Conservation (phyloP, 2,113 vertebrate genomes). For the Lepidothrix coronata region DNA sequence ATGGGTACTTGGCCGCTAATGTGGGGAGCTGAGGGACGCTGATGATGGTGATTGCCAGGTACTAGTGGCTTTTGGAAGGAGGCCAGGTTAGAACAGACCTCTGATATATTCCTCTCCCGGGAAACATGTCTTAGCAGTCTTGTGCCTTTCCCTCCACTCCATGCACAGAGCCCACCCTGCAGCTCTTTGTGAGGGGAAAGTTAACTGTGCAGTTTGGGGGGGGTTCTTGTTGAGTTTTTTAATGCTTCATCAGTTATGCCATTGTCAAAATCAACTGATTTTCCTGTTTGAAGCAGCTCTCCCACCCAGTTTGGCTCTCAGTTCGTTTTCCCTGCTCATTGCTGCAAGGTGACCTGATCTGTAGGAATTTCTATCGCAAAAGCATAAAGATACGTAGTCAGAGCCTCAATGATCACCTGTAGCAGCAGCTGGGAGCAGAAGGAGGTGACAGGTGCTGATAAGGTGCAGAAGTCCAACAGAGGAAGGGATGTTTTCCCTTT, state of each 20-base stretch:
- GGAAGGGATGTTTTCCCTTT: neutral
- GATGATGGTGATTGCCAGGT: neutral
- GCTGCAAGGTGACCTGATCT: neutral
- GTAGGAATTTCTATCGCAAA: neutral
- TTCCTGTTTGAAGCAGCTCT: neutral
- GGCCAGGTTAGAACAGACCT: neutral
- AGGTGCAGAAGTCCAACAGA: neutral
- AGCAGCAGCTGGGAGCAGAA: neutral
- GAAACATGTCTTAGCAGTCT: neutral
- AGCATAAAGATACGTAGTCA: neutral
- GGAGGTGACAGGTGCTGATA: neutral
- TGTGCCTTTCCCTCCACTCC: neutral
- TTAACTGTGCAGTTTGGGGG: neutral
- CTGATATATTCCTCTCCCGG: neutral
- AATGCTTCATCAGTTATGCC: neutral
- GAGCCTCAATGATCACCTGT: rapidly evolving
- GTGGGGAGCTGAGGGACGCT: neutral
- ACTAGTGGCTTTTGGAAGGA: neutral
- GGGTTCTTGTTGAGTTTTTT: neutral
- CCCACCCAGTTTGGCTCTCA: neutral
- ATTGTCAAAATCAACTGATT: neutral
- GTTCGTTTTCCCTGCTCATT: neutral
- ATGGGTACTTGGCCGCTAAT: neutral
- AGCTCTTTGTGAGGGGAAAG: neutral
- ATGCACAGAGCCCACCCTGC: neutral